These are phyloP conservation scores for Heliocidaris tuberculata DNA, from an alignment of 35 echinoderm and acorn worm genomes.

Conservation along the genomic window DNA sequence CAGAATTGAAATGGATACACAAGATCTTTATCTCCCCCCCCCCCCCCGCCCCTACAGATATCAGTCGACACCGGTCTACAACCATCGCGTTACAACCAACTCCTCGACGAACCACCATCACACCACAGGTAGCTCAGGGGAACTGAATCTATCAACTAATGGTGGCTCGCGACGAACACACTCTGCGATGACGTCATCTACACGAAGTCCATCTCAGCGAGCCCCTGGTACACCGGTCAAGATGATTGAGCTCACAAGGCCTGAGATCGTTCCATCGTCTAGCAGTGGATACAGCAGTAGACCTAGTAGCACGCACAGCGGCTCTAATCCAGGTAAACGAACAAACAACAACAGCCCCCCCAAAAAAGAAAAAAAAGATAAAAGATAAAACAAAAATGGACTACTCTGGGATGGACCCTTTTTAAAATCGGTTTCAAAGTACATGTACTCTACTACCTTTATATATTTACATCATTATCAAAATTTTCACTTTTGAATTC, in stretches of 20 bases:
- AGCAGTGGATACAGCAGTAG: conserved; percentile 37
- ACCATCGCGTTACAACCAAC: neutral
- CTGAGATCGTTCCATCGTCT: conserved; percentile 54
- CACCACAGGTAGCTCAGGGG: conserved; percentile 5
- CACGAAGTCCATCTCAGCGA: neutral
- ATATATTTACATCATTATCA: too few relatives aligned
- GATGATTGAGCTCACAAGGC: conserved; percentile 92
- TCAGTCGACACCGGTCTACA: conserved; percentile 34
- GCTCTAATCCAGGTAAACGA: neutral
- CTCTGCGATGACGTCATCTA: neutral
- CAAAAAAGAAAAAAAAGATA: too few relatives aligned
- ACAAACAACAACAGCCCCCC: neutral
- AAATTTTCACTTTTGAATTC: too few relatives aligned
- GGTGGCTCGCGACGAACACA: conserved; percentile 32
- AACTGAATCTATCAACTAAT: neutral
- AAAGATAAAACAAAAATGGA: neutral
- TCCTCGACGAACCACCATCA: neutral
- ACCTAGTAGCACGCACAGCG: neutral
- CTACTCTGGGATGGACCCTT: too few relatives aligned
- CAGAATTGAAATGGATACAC: too few relatives aligned
- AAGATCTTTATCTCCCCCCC: neutral
- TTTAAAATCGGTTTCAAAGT: too few relatives aligned
- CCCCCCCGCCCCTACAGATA: neutral
- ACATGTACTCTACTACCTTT: too few relatives aligned
- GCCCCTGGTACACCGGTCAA: conserved; percentile 15